Percentiles rank a stretch among this genome's conserved stretches.
Evolutionary conservation across 2,888 invertebrate species (phyloP).

Genomic region (Lasioglossum malachurum): DNA sequence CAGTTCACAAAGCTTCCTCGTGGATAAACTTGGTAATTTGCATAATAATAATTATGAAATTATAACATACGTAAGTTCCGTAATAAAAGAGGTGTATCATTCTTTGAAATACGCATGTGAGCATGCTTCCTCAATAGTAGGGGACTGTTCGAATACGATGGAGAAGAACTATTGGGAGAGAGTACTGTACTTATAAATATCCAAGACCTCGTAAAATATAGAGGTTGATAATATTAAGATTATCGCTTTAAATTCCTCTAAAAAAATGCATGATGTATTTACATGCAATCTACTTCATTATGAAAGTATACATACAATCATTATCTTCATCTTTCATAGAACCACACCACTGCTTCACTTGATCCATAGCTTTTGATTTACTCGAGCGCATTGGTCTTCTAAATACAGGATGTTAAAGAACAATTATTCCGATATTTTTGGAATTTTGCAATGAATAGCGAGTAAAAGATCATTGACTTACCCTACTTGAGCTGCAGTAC

Average conservation of each 20-base stretch:
- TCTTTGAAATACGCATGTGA: background rate
- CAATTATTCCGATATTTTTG: background rate
- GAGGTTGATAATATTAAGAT: background rate
- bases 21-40: background rate
- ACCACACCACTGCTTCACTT: slow-evolving; percentile 94
- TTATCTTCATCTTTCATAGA: slow-evolving; percentile 87
- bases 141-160: background rate
- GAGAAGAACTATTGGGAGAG: background rate
- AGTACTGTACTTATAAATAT: background rate
- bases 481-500: slow-evolving; percentile 80
- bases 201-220: background rate
- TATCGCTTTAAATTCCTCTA: background rate
- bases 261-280: background rate
- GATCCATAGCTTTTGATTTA: slow-evolving; percentile 92
- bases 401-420: slow-evolving; percentile 1
- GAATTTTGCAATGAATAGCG: background rate
- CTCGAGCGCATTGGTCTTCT: slow-evolving; percentile 91
- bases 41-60: background rate
- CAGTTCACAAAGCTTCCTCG: background rate
- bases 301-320: slow-evolving; percentile 71
- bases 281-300: slow-evolving; percentile 3
- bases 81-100: background rate
- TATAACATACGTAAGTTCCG: background rate
- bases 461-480: slow-evolving; percentile 50
- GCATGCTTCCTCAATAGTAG: background rate